phyloP scores from a whole-genome alignment of 2,113 vertebrate species.

The Atrichornis clamosus region DNA sequence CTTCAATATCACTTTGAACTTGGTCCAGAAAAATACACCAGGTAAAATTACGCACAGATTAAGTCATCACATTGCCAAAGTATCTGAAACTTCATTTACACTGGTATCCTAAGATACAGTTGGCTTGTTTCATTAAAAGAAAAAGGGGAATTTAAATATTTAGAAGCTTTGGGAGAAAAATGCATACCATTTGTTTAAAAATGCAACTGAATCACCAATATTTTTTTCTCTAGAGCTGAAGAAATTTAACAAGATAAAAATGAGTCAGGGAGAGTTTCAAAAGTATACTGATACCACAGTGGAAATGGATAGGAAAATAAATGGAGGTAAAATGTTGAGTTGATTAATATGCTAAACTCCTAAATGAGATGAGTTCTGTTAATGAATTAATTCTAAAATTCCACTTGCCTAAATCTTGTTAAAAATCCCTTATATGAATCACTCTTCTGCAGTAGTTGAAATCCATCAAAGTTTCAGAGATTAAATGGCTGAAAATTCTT shows the following conservation, averaged over 20 bases:
- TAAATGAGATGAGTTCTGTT: neutral
- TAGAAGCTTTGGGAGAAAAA: neutral
- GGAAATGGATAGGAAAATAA: neutral
- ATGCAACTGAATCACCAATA: neutral
- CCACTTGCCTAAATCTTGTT: neutral
- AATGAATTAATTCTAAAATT: slow-evolving; percentile 10
- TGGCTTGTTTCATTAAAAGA: neutral
- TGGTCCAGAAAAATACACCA: neutral
- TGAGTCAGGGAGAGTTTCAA: neutral
- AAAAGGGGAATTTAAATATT: neutral
- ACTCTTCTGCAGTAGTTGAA: neutral
- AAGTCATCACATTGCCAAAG: neutral
- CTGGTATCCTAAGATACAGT: neutral
- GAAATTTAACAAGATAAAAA: neutral
- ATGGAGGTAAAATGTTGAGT: neutral
- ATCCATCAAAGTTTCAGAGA: neutral
- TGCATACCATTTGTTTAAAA: neutral
- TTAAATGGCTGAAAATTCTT: slow-evolving; percentile 6
- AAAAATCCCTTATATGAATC: neutral
- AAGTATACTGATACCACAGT: neutral
- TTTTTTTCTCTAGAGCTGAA: neutral
- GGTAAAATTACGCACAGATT: neutral
- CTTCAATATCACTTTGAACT: neutral
- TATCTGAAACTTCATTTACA: neutral
- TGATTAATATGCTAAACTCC: neutral